Evolutionary conservation across 1,140 invertebrate genomes (phyloP).

Genomic region (Goniozus legneri): DNA sequence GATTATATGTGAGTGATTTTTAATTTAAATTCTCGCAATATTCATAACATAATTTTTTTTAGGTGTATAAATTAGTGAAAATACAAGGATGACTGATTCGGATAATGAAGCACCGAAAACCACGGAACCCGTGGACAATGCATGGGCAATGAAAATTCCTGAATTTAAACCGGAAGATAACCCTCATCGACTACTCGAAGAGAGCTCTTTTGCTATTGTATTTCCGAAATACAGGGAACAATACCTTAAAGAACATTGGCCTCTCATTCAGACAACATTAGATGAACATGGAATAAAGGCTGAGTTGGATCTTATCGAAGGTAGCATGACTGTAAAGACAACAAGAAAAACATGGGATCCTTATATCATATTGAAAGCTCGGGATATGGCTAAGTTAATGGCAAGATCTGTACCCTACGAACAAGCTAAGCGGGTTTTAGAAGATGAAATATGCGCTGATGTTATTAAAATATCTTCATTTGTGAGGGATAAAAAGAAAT

Average conservation of each 20-base stretch:
- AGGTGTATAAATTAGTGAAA: slow-evolving; percentile 5
- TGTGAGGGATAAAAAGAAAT: slow-evolving; percentile 90
- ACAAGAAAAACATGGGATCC: slow-evolving; percentile 99
- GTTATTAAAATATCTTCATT: slow-evolving; percentile 96
- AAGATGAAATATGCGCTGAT: slow-evolving; percentile 91
- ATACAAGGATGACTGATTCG: slow-evolving; percentile 36
- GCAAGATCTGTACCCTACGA: slow-evolving; percentile 96
- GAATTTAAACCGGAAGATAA: slow-evolving; percentile 89
- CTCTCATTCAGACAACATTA: slow-evolving; percentile 85
- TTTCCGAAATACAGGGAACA: slow-evolving; percentile 95
- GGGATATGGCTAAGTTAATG: slow-evolving; percentile 93
- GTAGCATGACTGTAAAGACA: slow-evolving; percentile 92
- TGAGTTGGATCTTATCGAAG: slow-evolving; percentile 93
- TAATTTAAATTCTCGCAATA: too few species aligned
- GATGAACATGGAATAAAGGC: slow-evolving; percentile 77
- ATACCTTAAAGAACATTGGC: slow-evolving; percentile 95
- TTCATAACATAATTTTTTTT: too few species aligned
- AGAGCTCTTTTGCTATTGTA: slow-evolving; percentile 77
- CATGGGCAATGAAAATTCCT: slow-evolving; percentile 87
- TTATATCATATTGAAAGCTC: slow-evolving; percentile 93
- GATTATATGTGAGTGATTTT: too few species aligned
- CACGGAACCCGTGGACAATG: slow-evolving; percentile 71
- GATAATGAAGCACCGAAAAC: slow-evolving; percentile 28
- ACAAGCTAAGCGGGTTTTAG: slow-evolving; percentile 79
- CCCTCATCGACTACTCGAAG: slow-evolving; percentile 71